Evolutionary conservation across 2,888 invertebrate genomes (phyloP).

Genomic region (Norana najaformis): DNA sequence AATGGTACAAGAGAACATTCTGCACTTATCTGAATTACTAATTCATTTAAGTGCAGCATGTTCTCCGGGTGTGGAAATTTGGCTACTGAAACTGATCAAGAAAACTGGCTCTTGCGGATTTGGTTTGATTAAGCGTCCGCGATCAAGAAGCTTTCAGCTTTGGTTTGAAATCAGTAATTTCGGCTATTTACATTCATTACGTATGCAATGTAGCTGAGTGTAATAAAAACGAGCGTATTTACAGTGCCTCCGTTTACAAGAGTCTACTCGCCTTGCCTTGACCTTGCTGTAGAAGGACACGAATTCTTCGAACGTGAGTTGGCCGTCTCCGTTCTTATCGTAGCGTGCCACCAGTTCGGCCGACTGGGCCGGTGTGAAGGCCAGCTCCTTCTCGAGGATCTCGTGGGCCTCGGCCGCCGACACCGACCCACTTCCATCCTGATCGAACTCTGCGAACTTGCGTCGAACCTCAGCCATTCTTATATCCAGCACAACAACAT

Average conservation of each 20-base stretch:
- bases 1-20: too few relatives aligned
- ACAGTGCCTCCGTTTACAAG: not conserved
- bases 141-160: too few relatives aligned
- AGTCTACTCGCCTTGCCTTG: conserved; percentile 38
- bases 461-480: conserved; percentile 40
- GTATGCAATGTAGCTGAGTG: not conserved
- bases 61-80: too few relatives aligned
- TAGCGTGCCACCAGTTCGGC: conserved; percentile 35
- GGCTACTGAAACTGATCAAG: too few relatives aligned
- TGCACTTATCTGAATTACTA: too few relatives aligned
- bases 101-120: too few relatives aligned
- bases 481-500: not conserved
- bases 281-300: conserved; percentile 40
- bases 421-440: conserved; percentile 40
- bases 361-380: conserved; percentile 40
- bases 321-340: conserved; percentile 41
- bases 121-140: too few relatives aligned
- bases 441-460: conserved; percentile 40
- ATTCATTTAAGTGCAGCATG: too few relatives aligned
- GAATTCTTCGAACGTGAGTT: conserved; percentile 42
- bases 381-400: conserved; percentile 39
- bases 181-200: too few relatives aligned
- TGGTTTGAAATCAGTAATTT: too few relatives aligned
- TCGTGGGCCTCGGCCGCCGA: conserved; percentile 41
- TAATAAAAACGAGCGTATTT: not conserved